Evolutionary conservation across 2,888 invertebrate species (phyloP).

Genomic region (Lithodes maja): DNA sequence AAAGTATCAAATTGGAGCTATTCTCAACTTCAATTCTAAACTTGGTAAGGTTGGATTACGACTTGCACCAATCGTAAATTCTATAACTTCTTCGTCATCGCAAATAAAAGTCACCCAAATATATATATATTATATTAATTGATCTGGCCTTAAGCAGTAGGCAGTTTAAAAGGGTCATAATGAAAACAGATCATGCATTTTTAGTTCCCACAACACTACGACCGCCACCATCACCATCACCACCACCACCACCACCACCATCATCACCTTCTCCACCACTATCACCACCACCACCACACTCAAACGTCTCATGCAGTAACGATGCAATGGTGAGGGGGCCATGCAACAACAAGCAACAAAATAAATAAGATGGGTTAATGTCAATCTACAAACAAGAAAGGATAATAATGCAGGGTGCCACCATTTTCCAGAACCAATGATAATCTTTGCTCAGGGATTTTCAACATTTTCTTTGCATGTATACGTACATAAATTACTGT

Average conservation of each 20-base stretch:
- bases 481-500: not conserved
- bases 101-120: slow-evolving; percentile 24
- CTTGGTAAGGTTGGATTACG: too few species aligned
- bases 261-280: not conserved
- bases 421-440: not conserved
- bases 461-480: not conserved
- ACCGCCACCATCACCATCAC: slow-evolving; percentile 48
- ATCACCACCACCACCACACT: not conserved
- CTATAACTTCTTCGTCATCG: slow-evolving; percentile 21
- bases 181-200: slow-evolving; percentile 41
- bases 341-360: slow-evolving; percentile 48
- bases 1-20: too few species aligned
- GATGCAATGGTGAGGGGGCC: slow-evolving; percentile 33
- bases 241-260: slow-evolving; percentile 56
- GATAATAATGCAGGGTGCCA: not conserved
- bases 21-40: too few species aligned
- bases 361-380: slow-evolving; percentile 21
- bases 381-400: slow-evolving; percentile 9
- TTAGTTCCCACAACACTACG: slow-evolving; percentile 30
- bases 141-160: slow-evolving; percentile 51
- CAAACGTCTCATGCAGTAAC: slow-evolving; percentile 45
- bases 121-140: slow-evolving; percentile 33
- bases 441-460: not conserved
- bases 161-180: slow-evolving; percentile 48
- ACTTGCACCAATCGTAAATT: not conserved